Percentiles rank a stretch among this genome's conserved stretches.
These are phyloP conservation scores for Drosophila busckii DNA, from an alignment of 1,140 invertebrate species.

Conservation along the genomic window DNA sequence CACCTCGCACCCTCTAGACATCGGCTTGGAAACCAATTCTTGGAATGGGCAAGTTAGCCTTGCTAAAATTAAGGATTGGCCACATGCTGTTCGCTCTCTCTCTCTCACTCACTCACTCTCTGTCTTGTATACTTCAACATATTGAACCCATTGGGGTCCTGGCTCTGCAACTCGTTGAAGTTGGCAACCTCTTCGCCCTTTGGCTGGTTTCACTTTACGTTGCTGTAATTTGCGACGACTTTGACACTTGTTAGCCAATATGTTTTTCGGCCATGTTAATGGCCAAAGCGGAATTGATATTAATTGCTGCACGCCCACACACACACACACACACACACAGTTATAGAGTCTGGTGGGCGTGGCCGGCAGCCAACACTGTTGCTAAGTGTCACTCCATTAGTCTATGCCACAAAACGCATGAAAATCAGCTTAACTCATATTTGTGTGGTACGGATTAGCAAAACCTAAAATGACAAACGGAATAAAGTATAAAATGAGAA, in stretches of 20 bases:
- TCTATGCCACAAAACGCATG: slow-evolving; percentile 23
- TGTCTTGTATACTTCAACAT: too few species aligned
- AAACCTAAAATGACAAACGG: slow-evolving; percentile 14
- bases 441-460: slow-evolving; percentile 5
- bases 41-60: slow-evolving; percentile 11
- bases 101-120: too few species aligned
- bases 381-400: slow-evolving; percentile 38
- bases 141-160: too few species aligned
- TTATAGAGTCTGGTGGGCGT: slow-evolving; percentile 34
- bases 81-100: slow-evolving; percentile 73
- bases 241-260: slow-evolving; percentile 76
- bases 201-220: slow-evolving; percentile 17
- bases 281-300: slow-evolving; percentile 69
- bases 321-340: background rate
- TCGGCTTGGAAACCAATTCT: slow-evolving; percentile 37
- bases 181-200: slow-evolving; percentile 17
- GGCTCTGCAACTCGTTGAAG: too few species aligned
- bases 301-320: slow-evolving; percentile 51
- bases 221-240: slow-evolving; percentile 70
- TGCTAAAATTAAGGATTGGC: slow-evolving; percentile 45
- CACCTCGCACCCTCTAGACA: slow-evolving; percentile 25
- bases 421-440: slow-evolving; percentile 71
- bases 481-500: slow-evolving; percentile 12
- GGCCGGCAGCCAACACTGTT: background rate
- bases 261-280: slow-evolving; percentile 69